phyloP scores from a whole-genome alignment of 2,113 vertebrate species.

The Syngnathus floridae region DNA sequence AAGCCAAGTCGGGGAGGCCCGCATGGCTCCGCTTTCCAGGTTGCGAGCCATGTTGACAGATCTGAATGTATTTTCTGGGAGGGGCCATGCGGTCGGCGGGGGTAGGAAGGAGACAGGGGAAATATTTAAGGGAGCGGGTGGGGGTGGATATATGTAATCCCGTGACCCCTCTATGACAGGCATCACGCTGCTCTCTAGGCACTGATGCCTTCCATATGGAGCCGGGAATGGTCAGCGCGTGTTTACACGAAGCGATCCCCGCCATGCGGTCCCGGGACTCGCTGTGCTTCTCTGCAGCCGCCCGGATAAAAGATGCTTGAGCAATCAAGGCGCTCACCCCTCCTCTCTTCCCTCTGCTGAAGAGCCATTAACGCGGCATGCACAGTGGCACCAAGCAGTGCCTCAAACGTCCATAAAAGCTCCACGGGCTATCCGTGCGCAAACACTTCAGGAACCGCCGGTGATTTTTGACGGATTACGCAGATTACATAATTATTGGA shows the following conservation, averaged over 20 bases:
- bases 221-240: constrained; percentile 48
- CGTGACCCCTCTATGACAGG: constrained; percentile 41
- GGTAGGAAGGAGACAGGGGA: constrained; percentile 21
- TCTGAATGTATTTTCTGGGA: constrained; percentile 43
- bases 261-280: constrained; percentile 48
- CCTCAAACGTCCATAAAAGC: constrained; percentile 43
- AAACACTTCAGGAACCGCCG: constrained; percentile 24
- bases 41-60: constrained; percentile 53
- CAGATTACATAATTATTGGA: constrained; percentile 63
- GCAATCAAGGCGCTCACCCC: constrained; percentile 42
- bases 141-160: constrained; percentile 39
- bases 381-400: constrained; percentile 50
- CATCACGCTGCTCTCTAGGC: constrained; percentile 40
- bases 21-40: constrained; percentile 29
- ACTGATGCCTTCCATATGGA: constrained; percentile 69
- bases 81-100: constrained; percentile 1
- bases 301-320: constrained; percentile 32
- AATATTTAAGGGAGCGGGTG: constrained; percentile 36
- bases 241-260: constrained; percentile 60
- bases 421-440: constrained; percentile 13
- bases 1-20: constrained; percentile 15
- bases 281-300: constrained; percentile 30
- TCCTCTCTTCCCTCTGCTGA: constrained; percentile 24
- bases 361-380: constrained; percentile 43
- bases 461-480: constrained; percentile 44